Evolutionary conservation across 1,140 invertebrate genomes (phyloP).

Genomic region (Neoseiulus cucumeris): DNA sequence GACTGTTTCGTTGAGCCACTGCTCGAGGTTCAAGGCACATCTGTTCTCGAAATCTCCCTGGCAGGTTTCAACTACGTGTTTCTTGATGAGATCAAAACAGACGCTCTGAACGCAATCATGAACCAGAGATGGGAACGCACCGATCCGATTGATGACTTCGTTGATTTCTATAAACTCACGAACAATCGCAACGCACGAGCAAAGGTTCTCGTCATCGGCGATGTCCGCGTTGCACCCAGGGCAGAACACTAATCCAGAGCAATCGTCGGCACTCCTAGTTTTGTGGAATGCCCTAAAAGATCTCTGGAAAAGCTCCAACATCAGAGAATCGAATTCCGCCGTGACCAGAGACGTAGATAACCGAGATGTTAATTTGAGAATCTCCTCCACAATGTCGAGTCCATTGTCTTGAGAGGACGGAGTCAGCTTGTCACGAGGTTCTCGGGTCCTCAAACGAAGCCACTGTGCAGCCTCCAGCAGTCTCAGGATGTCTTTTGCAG

Average conservation of each 20-base stretch:
- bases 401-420: too few relatives aligned
- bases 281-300: not conserved
- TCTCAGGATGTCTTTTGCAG: too few relatives aligned
- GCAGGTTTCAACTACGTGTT: slow-evolving; percentile 53
- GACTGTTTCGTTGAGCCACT: slow-evolving; percentile 16
- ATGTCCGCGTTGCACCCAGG: not conserved
- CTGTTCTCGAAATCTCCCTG: slow-evolving; percentile 61
- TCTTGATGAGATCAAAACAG: slow-evolving; percentile 55
- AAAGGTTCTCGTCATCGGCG: not conserved
- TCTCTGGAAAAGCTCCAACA: not conserved
- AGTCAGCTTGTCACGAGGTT: too few relatives aligned
- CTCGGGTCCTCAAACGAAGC: too few relatives aligned
- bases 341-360: not conserved
- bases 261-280: not conserved
- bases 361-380: not conserved
- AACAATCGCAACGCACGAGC: not conserved
- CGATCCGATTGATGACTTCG: not conserved
- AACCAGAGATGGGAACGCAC: not conserved
- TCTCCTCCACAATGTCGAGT: not conserved
- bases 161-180: not conserved
- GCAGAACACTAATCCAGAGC: slow-evolving; percentile 1
- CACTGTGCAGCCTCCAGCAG: too few relatives aligned
- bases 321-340: not conserved
- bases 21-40: slow-evolving; percentile 44
- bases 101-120: slow-evolving; percentile 29